A percentile compares a stretch with the other conserved stretches of the same genome.
Evolutionary conservation across 2,113 vertebrate species (phyloP).

Genomic region (Pyxicephalus adspersus): DNA sequence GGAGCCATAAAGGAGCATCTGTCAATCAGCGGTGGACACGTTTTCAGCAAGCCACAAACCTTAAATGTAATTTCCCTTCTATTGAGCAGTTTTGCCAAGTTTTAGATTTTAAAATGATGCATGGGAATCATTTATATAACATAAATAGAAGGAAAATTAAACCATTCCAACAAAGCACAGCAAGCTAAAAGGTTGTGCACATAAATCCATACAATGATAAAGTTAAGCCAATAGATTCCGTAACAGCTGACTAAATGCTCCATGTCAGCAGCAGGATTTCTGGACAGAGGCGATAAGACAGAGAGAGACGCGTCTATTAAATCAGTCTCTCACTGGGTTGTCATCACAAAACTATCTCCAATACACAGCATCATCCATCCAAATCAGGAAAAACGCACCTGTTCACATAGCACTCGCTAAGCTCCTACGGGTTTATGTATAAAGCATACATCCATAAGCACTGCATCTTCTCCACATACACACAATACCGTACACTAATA

Average conservation of each 20-base stretch:
- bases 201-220: conserved; percentile 13
- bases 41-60: not conserved
- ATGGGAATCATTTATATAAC: not conserved
- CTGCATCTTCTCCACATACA: not conserved
- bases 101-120: not conserved
- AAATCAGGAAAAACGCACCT: not conserved
- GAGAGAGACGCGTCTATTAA: conserved; percentile 17
- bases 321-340: conserved; percentile 28
- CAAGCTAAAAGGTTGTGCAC: conserved; percentile 1
- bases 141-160: not conserved
- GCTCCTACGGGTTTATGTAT: not conserved
- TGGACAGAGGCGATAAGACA: conserved; percentile 31
- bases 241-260: conserved; percentile 42
- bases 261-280: conserved; percentile 39
- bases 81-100: not conserved
- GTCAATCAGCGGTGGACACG: not conserved
- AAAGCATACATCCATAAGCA: not conserved
- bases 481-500: no score
- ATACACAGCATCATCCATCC: conserved; percentile 36
- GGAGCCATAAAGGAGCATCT: not conserved
- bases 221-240: conserved; percentile 22
- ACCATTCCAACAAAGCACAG: conserved; percentile 9
- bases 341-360: conserved; percentile 10
- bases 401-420: not conserved
- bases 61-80: no score